Evolutionary conservation across 2,113 vertebrate genomes (phyloP), one percentile per base, ranked within the genome.

Genomic region (Callaeas wilsoni): DNA sequence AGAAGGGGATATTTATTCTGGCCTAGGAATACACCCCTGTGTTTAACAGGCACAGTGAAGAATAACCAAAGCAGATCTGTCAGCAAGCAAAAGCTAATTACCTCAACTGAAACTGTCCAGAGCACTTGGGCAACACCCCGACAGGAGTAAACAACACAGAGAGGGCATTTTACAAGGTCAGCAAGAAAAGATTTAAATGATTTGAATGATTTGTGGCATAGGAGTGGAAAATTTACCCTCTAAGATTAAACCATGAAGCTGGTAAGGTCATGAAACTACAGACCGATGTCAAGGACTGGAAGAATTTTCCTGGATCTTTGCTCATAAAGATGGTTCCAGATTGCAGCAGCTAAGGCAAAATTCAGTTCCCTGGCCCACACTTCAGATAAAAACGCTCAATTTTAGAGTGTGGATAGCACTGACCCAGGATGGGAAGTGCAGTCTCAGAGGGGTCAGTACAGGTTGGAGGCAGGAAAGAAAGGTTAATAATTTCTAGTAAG

Each of bases 81-180:
- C 60, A 75, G 64, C 75, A 93, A 81, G 64, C 39, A 90, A 92
- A 46, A 94, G 68, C 47, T 77, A 86, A 93, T 87, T 78, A 88
- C 33, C 41, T 92, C 49, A 65, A 69, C n/a, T 87, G 77, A 95
- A 93, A 94, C 53, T 89, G 63, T 94, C 87, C 93, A 97, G 94
- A 94, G 50, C 89, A 75, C 84, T 91, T 91, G 53, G 69, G 77
- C 60, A 91, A 91, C 84, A 92, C 75, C 46, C 32, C 1, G 4
- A 87, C 22, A 65, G 69, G 23, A 93, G 88, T 89, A 95, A 96
- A 95, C 71, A 95, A 96, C 67, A 30, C 75, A 87, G 30, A 94
- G 68, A 93, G 77, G 70, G 77, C 49, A 76, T 94, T 96, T 95
- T 69, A 94, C 87, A 95, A 95, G 91, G 89, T 91, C 91, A 97